Conservation (phyloP, 2,888 invertebrate genomes). For the Colletes collaris region DNA sequence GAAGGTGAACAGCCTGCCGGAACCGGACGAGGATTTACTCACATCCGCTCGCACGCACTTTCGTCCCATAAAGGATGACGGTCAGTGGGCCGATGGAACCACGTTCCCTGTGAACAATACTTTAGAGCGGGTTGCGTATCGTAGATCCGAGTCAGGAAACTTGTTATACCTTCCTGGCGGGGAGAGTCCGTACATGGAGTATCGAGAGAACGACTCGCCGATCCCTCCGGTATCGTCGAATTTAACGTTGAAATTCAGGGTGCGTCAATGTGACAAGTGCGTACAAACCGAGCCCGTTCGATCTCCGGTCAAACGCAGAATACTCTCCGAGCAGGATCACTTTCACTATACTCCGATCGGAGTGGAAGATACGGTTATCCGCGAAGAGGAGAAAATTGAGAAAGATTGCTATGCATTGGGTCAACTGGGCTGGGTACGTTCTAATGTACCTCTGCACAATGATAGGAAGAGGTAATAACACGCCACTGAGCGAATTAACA, state of each 20-base stretch:
- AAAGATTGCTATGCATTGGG: slow-evolving; percentile 77
- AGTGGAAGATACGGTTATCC: slow-evolving; percentile 63
- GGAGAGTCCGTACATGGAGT: slow-evolving; percentile 83
- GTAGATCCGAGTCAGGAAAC: slow-evolving; percentile 85
- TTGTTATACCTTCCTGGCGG: slow-evolving; percentile 80
- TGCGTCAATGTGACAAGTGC: slow-evolving; percentile 85
- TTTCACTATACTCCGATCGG: slow-evolving; percentile 74
- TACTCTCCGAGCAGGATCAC: slow-evolving; percentile 79
- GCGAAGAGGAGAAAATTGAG: slow-evolving; percentile 67
- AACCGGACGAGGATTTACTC: slow-evolving; percentile 88
- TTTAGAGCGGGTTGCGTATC: slow-evolving; percentile 87
- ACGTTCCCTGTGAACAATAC: slow-evolving; percentile 87
- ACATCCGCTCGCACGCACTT: slow-evolving; percentile 93
- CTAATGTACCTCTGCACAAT: slow-evolving; percentile 77
- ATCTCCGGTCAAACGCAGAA: slow-evolving; percentile 80
- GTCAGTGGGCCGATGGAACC: slow-evolving; percentile 87
- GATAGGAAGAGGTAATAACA: slow-evolving; percentile 79
- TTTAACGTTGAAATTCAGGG: slow-evolving; percentile 87
- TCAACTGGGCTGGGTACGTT: slow-evolving; percentile 75
- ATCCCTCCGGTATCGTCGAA: slow-evolving; percentile 84
- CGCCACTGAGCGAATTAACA: slow-evolving; percentile 29
- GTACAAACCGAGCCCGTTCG: slow-evolving; percentile 81
- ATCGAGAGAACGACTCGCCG: slow-evolving; percentile 80
- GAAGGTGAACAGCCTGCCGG: slow-evolving; percentile 74
- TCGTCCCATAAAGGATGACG: slow-evolving; percentile 89